phyloP scores from a whole-genome alignment of 2,888 invertebrate species.

The Coelinius sp. region DNA sequence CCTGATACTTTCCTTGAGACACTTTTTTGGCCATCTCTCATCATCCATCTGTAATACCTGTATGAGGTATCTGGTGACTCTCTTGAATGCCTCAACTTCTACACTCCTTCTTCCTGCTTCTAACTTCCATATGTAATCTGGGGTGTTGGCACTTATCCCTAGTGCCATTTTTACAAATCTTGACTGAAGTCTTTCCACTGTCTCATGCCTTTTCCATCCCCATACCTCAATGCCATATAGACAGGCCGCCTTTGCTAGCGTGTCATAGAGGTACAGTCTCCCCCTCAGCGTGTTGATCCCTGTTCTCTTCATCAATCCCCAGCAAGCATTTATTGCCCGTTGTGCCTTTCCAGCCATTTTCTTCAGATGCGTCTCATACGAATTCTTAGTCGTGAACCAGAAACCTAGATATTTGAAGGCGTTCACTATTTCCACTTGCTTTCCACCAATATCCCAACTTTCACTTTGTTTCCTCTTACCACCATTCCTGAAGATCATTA shows the following conservation, averaged over 20 bases:
- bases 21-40: conserved; percentile 24
- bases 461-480: conserved; percentile 23
- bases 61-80: background rate
- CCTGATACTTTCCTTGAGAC: conserved; percentile 18
- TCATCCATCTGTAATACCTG: background rate
- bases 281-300: conserved; percentile 17
- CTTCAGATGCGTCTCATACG: conserved; percentile 6
- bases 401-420: conserved; percentile 42
- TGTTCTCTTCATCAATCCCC: conserved; percentile 14
- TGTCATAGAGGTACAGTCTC: conserved; percentile 24
- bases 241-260: conserved; percentile 11
- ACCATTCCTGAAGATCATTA: conserved; percentile 37
- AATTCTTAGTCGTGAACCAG: background rate
- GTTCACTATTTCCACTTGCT: conserved; percentile 38
- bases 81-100: background rate
- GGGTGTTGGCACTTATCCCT: background rate
- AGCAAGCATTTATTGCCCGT: conserved; percentile 9
- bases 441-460: conserved; percentile 30
- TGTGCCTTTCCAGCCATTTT: conserved; percentile 19
- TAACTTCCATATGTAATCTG: conserved; percentile 18
- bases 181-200: conserved; percentile 9
- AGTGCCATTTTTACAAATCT: conserved; percentile 15
- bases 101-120: background rate
- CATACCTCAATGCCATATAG: conserved; percentile 38
- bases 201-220: conserved; percentile 30